Conservation (phyloP, 35 echinoderm and acorn worm species). For the Ophiothrix spiculata region DNA sequence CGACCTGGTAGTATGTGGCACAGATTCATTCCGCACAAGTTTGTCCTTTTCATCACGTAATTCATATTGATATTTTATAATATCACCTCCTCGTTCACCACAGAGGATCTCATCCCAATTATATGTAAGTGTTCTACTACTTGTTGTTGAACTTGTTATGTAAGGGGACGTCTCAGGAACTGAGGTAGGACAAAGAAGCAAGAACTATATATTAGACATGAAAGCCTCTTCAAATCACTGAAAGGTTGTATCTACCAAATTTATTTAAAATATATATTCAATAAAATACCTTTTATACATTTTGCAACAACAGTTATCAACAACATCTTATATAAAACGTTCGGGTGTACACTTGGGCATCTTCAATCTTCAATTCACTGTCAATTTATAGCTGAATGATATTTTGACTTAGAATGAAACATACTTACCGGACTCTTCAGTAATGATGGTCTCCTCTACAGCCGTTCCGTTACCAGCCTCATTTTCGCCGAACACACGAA, state of each 20-base stretch:
- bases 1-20: background rate
- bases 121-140: background rate
- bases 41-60: background rate
- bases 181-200: no score
- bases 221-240: no score
- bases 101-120: background rate
- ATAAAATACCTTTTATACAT: no score
- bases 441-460: background rate
- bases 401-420: no score
- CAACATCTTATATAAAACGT: no score
- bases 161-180: background rate
- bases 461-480: background rate
- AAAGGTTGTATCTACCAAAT: no score
- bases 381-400: no score
- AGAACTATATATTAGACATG: no score
- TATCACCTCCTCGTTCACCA: background rate
- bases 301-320: no score
- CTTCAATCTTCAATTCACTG: no score
- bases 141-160: background rate
- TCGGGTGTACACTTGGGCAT: no score
- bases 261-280: no score
- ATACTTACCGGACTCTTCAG: background rate
- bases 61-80: background rate
- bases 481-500: background rate
- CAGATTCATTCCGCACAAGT: background rate